phyloP scores from a whole-genome alignment of 2,888 invertebrate species.

The Plebejus melissa region DNA sequence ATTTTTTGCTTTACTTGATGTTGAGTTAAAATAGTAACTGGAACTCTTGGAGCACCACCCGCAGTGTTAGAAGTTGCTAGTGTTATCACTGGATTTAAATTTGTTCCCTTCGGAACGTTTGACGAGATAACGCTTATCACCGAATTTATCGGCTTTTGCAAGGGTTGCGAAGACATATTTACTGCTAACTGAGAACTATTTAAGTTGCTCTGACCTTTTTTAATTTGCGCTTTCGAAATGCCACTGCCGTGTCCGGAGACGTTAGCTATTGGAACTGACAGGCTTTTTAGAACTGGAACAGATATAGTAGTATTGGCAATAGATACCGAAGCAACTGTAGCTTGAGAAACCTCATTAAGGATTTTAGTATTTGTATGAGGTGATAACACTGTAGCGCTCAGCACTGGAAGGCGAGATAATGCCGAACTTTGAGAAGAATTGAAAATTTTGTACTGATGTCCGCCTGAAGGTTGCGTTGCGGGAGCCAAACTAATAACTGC shows the following conservation, averaged over 20 bases:
- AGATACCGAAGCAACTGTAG: constrained; percentile 77
- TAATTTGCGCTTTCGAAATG: constrained; percentile 51
- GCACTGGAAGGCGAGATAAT: constrained; percentile 60
- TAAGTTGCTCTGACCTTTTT: constrained; percentile 61
- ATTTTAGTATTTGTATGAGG: constrained; percentile 70
- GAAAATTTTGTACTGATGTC: constrained; percentile 70
- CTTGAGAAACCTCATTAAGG: constrained; percentile 78
- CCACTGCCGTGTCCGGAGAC: constrained; percentile 48
- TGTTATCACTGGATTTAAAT: constrained; percentile 62
- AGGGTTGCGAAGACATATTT: constrained; percentile 58
- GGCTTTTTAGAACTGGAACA: constrained; percentile 68
- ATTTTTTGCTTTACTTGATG: constrained; percentile 75
- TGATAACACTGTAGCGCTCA: constrained; percentile 58
- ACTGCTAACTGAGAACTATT: constrained; percentile 58
- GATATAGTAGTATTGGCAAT: constrained; percentile 76
- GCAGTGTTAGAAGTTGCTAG: constrained; percentile 58
- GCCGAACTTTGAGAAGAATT: constrained; percentile 52
- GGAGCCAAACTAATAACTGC: constrained; percentile 73
- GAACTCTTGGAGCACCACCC: constrained; percentile 56
- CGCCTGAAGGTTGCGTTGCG: constrained; percentile 60
- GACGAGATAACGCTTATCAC: constrained; percentile 74
- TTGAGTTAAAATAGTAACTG: constrained; percentile 67
- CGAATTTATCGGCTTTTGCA: constrained; percentile 66
- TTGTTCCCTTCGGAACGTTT: constrained; percentile 59
- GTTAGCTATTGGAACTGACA: constrained; percentile 60